Evolutionary conservation across 2,113 vertebrate genomes (phyloP).

Genomic region (Eublepharis macularius): DNA sequence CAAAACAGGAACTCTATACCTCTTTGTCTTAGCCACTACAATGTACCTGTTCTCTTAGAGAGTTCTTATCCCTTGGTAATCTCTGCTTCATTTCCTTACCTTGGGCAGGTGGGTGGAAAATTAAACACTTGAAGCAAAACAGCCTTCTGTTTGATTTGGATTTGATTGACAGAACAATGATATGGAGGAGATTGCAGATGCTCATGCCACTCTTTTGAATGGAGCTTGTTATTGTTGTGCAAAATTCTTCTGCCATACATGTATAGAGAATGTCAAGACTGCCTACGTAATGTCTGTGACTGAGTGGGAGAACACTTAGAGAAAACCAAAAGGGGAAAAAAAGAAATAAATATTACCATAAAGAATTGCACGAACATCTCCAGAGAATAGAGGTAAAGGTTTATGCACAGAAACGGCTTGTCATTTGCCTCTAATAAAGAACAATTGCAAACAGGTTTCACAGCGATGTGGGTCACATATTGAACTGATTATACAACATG

Average conservation of each 20-base stretch:
- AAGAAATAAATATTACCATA: constrained; percentile 7
- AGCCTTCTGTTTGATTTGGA: neutral
- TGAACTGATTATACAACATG: constrained; percentile 42
- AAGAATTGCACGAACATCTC: constrained; percentile 40
- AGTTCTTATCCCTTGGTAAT: neutral
- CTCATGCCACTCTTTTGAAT: neutral
- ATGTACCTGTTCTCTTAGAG: neutral
- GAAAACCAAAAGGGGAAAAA: constrained; percentile 10
- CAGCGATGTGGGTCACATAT: constrained; percentile 23
- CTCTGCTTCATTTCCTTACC: neutral
- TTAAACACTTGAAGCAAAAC: too few species aligned
- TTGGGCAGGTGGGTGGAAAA: neutral
- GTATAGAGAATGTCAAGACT: constrained; percentile 8
- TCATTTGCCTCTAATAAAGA: constrained; percentile 44
- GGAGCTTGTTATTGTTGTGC: constrained; percentile 52
- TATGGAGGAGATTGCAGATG: constrained; percentile 46
- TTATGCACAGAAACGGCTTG: constrained; percentile 53
- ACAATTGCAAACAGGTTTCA: constrained; percentile 51
- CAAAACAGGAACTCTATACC: neutral
- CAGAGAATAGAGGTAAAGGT: constrained; percentile 47
- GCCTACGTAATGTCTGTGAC: constrained; percentile 23
- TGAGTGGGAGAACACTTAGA: constrained; percentile 45
- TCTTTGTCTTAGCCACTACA: neutral
- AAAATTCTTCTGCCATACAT: constrained; percentile 41
- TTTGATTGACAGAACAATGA: constrained; percentile 17